Evolutionary conservation across 2,888 invertebrate species (phyloP), one percentile per base, ranked within the genome.

Genomic region (Galerucella calmariensis): DNA sequence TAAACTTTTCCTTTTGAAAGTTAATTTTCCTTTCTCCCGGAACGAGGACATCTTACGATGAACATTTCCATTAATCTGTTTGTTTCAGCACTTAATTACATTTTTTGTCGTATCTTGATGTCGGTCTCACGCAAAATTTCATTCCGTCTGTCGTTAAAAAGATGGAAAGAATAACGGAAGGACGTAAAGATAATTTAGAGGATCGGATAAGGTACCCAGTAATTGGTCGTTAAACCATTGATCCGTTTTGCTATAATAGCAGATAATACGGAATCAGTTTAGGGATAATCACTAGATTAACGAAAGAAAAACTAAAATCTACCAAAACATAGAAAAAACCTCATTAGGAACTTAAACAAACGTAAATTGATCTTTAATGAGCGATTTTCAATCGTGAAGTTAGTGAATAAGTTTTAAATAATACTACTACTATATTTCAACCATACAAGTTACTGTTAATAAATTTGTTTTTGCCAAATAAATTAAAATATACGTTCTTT

Each of bases 21-120:
- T 71, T 71, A 71, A 71, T 71, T 66, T 71, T 71, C 58, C 71
- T 63, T 71, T 41, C 35, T 9, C 9, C 5, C 62, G 58, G 46
- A 65, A 65, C 41, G 65, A 53, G 51, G 65, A 71, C 65, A 71
- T 71, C 71, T 58, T 24, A 58, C 58, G 46, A 71, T 58, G 66
- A 71, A 66, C 65, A 58, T 71, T 71, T 66, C 46, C 65, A 66
- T 71, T 56, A 66, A 71, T 65, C 71, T 66, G 66, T 71, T 71
- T 66, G 71, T 71, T 56, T 66, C 58, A 14, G 51, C 61, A 51
- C 61, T 46, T 58, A 71, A 71, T 70, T 70, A 63, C 61, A 27
- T 41, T 69, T 69, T 69, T 67, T 67, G 62, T 41, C 35, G 35
- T 62, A 41, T 62, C 62, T 51, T n/a, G n/a, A 51, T 51, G 51